These are phyloP conservation scores for Poecilia velifera DNA, from an alignment of 2,797 vertebrate genomes.

Conservation along the genomic window DNA sequence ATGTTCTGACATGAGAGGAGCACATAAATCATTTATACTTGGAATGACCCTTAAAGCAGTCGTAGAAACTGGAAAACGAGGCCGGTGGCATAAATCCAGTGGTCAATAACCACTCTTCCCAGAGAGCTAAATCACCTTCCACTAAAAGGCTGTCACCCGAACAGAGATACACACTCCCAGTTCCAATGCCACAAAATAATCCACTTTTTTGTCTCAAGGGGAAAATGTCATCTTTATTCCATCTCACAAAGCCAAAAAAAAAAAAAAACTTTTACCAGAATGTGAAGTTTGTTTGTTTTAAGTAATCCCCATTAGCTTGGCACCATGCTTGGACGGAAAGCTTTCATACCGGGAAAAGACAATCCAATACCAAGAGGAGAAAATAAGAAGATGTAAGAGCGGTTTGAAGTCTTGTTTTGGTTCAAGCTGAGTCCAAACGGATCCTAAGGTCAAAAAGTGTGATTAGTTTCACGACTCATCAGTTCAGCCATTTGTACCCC, in stretches of 20 bases:
- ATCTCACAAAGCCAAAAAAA: neutral
- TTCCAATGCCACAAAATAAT: neutral
- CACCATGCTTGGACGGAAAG: neutral
- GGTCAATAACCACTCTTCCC: constrained; percentile 9
- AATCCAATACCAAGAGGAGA: neutral
- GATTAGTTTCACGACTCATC: constrained; percentile 1
- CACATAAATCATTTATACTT: constrained; percentile 1
- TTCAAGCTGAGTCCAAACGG: neutral
- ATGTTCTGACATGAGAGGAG: neutral
- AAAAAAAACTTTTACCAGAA: neutral
- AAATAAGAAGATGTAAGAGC: neutral
- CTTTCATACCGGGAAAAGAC: neutral
- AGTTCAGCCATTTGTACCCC: neutral
- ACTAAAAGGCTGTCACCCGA: constrained; percentile 12
- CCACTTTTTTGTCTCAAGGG: neutral
- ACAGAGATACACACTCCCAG: neutral
- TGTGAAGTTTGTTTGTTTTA: neutral
- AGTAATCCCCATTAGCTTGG: neutral
- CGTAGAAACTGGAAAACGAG: neutral
- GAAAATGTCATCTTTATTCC: neutral
- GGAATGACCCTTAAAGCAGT: constrained; percentile 16
- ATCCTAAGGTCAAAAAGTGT: neutral
- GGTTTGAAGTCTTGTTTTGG: neutral
- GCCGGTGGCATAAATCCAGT: constrained; percentile 20
- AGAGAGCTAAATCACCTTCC: neutral